A percentile compares a stretch with the other conserved stretches of the same genome.
Evolutionary conservation across 2,888 invertebrate species (phyloP).

Genomic region (Exephanes ischioxanthus): DNA sequence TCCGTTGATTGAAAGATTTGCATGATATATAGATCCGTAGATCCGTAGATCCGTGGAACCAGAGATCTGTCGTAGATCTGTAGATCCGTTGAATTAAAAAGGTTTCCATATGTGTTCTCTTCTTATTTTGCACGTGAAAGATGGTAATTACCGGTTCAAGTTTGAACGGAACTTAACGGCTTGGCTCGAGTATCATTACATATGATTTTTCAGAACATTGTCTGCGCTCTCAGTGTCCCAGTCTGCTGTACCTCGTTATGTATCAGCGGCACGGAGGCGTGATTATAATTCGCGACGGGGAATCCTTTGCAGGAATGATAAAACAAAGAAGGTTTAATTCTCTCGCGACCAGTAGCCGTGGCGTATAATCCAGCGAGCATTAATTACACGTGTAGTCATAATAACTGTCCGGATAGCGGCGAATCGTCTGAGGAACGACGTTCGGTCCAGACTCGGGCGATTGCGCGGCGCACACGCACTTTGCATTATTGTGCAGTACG

Average conservation of each 20-base stretch:
- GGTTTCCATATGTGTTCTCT: too few species aligned
- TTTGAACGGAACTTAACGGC: too few species aligned
- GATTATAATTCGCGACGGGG: slow-evolving; percentile 5
- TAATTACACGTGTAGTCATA: slow-evolving; percentile 82
- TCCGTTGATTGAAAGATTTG: too few species aligned
- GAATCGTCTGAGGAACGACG: slow-evolving; percentile 52
- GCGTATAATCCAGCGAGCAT: slow-evolving; percentile 78
- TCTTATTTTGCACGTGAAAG: too few species aligned
- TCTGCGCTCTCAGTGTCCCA: background rate
- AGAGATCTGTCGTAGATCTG: too few species aligned
- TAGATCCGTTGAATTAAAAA: too few species aligned
- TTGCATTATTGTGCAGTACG: slow-evolving; percentile 60
- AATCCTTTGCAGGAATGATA: slow-evolving; percentile 21
- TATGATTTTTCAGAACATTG: background rate
- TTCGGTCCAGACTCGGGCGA: slow-evolving; percentile 44
- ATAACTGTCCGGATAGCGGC: slow-evolving; percentile 74
- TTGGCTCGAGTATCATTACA: background rate
- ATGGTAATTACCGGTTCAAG: too few species aligned
- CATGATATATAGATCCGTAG: too few species aligned
- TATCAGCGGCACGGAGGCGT: slow-evolving; percentile 11
- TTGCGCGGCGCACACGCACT: slow-evolving; percentile 55
- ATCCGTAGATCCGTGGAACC: too few species aligned
- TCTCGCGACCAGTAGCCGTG: slow-evolving; percentile 49
- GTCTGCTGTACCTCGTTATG: background rate
- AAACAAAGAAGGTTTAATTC: slow-evolving; percentile 50